Evolutionary conservation across 2,113 vertebrate species (phyloP), one percentile per base, ranked within the genome.

Genomic region (Pituophis catenifer): DNA sequence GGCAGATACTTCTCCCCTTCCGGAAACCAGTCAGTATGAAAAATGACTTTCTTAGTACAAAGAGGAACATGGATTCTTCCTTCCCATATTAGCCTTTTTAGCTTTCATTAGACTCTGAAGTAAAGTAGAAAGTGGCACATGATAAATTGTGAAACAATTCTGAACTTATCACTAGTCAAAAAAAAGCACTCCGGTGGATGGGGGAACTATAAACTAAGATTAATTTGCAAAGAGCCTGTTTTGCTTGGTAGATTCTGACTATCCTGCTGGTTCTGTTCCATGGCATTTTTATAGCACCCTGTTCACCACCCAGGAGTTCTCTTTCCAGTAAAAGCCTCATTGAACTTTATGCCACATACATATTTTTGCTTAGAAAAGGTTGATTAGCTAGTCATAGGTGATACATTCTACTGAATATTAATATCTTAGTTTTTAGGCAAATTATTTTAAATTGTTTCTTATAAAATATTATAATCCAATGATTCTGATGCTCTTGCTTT

Each of bases 1-100:
- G 99, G 75, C 99, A 99, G 98, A 99, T 99, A 93, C 98, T 99
- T 90, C 97, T 98, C 93, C 98, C 99, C 58, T 99, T 99, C 98
- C 98, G 99, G 94, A 99, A 99, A 95, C 99, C 99, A 93, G 99
- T 99, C 93, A 97, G 98, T 97, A 92, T 92, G 0, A 2, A 89
- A n/a, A 57, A 33, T 7, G 48, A 55, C n/a, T 70, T 0, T 0
- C 1, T 62, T 44, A 33, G 29, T 38, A 58, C 53, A 58, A 21
- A 92, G 70, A 44, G 12, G 21, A 9, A 8, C 4, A 3, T 55
- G 23, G 29, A 7, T 53, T 75, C 70, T 12, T 12, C 57, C 50
- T 33, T 13, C 33, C 29, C 44, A 19, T 44, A 0, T 11, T 38
- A 92, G 21, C 23, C 8, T 48, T 48, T 48, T 19, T 24, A 38